Conservation (phyloP, 2,888 invertebrate genomes). For the Ochropacha duplaris region DNA sequence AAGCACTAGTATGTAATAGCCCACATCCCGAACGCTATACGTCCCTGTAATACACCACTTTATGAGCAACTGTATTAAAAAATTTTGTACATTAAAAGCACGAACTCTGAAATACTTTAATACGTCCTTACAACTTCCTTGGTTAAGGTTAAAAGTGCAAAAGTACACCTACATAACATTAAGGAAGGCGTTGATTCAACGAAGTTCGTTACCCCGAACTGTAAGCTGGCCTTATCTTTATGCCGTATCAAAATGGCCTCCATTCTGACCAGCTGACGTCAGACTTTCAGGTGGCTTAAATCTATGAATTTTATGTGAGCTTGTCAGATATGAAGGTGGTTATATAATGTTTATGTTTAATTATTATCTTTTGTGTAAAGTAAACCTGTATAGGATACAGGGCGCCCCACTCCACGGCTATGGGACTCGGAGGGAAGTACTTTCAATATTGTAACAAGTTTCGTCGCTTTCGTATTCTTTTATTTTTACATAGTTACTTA, state of each 20-base stretch:
- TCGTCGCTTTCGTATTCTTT: too few relatives aligned
- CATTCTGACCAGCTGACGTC: slow-evolving; percentile 34
- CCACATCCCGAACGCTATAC: too few relatives aligned
- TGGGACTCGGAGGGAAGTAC: too few relatives aligned
- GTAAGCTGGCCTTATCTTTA: slow-evolving; percentile 48
- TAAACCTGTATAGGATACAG: too few relatives aligned
- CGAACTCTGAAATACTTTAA: background rate
- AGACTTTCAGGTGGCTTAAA: slow-evolving; percentile 19
- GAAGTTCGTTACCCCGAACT: slow-evolving; percentile 28
- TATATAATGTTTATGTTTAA: background rate
- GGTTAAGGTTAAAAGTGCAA: background rate
- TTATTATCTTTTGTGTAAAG: too few relatives aligned
- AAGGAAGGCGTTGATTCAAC: background rate
- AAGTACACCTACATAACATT: background rate
- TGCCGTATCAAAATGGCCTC: slow-evolving; percentile 37
- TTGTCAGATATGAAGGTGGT: slow-evolving; percentile 2
- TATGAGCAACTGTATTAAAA: too few relatives aligned
- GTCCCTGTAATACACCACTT: too few relatives aligned
- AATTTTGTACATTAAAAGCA: too few relatives aligned
- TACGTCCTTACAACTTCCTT: background rate
- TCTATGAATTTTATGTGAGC: background rate
- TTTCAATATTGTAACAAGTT: too few relatives aligned
- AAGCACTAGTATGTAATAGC: too few relatives aligned
- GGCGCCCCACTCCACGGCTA: too few relatives aligned
- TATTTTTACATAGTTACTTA: too few relatives aligned